These are phyloP conservation scores for Hetaerina titia DNA, from an alignment of 2,888 invertebrate species.

Conservation along the genomic window DNA sequence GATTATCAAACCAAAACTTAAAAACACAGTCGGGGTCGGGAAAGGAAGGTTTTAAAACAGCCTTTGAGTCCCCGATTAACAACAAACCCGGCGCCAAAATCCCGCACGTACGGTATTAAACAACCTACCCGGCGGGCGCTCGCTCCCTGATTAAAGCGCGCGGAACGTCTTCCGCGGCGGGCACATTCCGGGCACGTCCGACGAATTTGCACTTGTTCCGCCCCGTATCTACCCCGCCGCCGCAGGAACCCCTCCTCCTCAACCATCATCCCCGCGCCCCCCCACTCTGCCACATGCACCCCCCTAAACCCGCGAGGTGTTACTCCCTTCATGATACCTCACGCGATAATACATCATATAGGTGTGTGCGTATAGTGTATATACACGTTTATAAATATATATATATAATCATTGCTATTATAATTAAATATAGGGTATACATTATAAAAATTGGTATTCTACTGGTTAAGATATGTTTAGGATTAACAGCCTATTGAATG, in stretches of 20 bases:
- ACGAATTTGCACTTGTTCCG: neutral
- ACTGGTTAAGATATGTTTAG: too few species aligned
- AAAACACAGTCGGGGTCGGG: neutral
- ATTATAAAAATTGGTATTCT: too few species aligned
- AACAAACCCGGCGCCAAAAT: neutral
- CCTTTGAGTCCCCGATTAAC: neutral
- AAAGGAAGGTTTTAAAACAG: neutral
- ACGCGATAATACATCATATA: neutral
- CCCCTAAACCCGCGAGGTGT: neutral
- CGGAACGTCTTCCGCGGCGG: neutral
- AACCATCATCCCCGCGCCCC: too few species aligned
- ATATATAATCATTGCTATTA: too few species aligned
- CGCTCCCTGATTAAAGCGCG: neutral
- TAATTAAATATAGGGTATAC: too few species aligned
- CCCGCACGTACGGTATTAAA: slow-evolving; percentile 1
- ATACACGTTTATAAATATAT: too few species aligned
- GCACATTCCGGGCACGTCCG: neutral
- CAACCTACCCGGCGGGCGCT: neutral
- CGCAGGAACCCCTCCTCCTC: too few species aligned
- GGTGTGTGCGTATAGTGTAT: too few species aligned
- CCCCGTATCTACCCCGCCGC: neutral
- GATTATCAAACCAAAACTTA: neutral
- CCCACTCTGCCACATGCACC: neutral
- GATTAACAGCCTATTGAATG: too few species aligned
- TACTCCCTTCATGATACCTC: neutral